Evolutionary conservation across 2,113 vertebrate genomes (phyloP).

Genomic region (Ochotona curzoniae): DNA sequence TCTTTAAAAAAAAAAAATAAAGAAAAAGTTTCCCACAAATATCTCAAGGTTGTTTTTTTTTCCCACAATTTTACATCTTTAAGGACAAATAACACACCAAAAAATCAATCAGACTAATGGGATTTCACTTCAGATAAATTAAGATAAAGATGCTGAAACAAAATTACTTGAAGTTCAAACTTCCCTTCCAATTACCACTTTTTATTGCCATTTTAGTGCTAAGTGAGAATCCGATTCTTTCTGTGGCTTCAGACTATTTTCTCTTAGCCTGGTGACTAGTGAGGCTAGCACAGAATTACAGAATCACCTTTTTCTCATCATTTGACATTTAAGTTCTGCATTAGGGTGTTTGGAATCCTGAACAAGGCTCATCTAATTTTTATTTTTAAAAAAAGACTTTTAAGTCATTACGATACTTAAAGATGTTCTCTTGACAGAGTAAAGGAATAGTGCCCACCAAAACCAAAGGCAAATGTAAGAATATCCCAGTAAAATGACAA

Average conservation of each 20-base stretch:
- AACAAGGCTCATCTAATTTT: conserved; percentile 19
- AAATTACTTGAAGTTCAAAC: conserved; percentile 14
- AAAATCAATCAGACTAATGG: conserved; percentile 45
- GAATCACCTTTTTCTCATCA: conserved; percentile 37
- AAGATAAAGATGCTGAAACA: conserved; percentile 51
- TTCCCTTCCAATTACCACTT: neutral
- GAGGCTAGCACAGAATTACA: neutral
- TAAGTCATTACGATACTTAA: no score
- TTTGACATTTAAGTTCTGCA: neutral
- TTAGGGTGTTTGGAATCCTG: neutral
- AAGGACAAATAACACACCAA: conserved; percentile 36
- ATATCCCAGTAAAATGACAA: no score
- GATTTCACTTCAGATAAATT: conserved; percentile 18
- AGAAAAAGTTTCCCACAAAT: neutral
- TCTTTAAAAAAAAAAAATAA: no score
- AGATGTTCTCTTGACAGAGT: no score
- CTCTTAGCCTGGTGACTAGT: neutral
- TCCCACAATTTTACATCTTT: conserved; percentile 18
- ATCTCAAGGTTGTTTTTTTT: conserved; percentile 11
- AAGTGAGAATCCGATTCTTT: conserved; percentile 9
- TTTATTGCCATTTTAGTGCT: neutral
- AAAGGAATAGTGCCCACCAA: no score
- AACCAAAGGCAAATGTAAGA: no score
- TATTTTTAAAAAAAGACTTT: neutral
- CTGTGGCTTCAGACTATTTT: conserved; percentile 10